Conservation (phyloP, 35 echinoderm and acorn worm species). For the Patiria miniata region DNA sequence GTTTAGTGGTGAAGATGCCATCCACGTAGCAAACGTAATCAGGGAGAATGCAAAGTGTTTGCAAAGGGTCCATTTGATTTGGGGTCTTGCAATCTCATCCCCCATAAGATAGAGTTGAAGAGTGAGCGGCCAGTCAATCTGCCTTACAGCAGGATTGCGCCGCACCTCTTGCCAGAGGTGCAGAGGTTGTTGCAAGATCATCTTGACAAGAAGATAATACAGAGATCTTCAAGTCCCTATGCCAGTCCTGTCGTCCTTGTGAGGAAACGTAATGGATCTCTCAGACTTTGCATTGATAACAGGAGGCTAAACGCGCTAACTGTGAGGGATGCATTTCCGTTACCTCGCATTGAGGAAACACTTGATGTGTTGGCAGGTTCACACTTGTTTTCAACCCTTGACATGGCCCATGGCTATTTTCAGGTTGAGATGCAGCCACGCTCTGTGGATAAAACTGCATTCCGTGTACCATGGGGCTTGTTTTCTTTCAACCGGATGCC, state of each 20-base stretch:
- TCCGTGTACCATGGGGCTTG: conserved; percentile 64
- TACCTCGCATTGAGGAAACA: conserved; percentile 61
- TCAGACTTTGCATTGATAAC: conserved; percentile 76
- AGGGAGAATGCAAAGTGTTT: conserved; percentile 3
- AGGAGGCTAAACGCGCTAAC: conserved; percentile 52
- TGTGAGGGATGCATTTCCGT: conserved; percentile 58
- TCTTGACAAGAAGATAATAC: conserved; percentile 60
- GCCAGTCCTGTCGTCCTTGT: conserved; percentile 71
- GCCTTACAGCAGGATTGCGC: conserved; percentile 43
- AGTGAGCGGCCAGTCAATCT: conserved; percentile 33
- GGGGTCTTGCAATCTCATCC: conserved; percentile 49
- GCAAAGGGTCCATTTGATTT: conserved; percentile 37
- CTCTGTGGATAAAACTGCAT: conserved; percentile 49
- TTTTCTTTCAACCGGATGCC: conserved; percentile 76
- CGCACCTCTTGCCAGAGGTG: conserved; percentile 42
- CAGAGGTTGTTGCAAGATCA: conserved; percentile 43
- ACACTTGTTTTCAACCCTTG: conserved; percentile 54
- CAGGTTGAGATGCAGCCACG: conserved; percentile 51
- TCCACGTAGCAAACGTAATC: conserved; percentile 13
- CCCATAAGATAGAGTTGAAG: conserved; percentile 47
- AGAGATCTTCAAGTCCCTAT: conserved; percentile 59
- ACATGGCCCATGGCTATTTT: conserved; percentile 70
- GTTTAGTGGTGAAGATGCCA: neutral
- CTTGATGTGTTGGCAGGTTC: conserved; percentile 58
- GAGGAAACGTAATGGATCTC: conserved; percentile 44